Percentiles rank a stretch among this genome's conserved stretches.
Evolutionary conservation across 2,113 vertebrate genomes (phyloP).

Genomic region (Ictalurus furcatus): DNA sequence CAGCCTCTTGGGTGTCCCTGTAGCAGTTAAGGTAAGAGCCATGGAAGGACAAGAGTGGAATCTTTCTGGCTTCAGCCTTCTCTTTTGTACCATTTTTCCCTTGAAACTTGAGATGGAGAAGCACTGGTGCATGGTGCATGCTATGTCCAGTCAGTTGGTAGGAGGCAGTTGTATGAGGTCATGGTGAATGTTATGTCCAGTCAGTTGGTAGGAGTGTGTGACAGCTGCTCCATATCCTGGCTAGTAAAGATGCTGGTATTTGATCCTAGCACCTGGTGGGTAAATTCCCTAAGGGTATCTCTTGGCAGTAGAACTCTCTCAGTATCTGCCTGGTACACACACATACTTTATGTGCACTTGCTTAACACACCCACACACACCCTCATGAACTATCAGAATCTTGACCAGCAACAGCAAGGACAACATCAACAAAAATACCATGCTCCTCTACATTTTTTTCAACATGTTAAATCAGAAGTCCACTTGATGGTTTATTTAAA

Average conservation of each 20-base stretch:
- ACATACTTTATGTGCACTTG: constrained; percentile 3
- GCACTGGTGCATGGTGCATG: neutral
- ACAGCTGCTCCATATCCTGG: constrained; percentile 29
- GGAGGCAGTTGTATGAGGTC: neutral
- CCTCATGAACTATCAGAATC: neutral
- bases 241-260: constrained; percentile 13
- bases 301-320: neutral
- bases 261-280: neutral
- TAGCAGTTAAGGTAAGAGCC: neutral
- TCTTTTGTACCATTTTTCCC: neutral
- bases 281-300: neutral
- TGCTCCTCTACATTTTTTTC: neutral
- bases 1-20: neutral
- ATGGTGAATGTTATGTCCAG: neutral
- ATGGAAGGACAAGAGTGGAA: neutral
- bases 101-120: neutral
- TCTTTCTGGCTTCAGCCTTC: neutral
- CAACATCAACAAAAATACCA: neutral
- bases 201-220: neutral
- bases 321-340: neutral
- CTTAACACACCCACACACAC: constrained; percentile 18
- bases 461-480: neutral
- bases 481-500: neutral
- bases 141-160: neutral
- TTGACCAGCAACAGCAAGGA: neutral